Conservation (phyloP, 2,888 invertebrate genomes). For the Hanleya hanleyi region DNA sequence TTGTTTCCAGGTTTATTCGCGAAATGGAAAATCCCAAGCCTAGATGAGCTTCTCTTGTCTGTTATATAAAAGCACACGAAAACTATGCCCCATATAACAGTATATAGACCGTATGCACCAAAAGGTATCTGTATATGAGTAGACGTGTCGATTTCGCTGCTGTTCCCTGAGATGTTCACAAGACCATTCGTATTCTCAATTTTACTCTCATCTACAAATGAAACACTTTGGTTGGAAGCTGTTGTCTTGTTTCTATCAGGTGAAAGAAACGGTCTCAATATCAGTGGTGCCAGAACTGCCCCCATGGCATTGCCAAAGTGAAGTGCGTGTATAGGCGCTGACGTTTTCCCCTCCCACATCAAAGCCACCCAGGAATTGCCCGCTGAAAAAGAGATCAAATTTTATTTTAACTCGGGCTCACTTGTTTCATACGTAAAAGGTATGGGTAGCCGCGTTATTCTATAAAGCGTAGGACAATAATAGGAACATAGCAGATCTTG, state of each 20-base stretch:
- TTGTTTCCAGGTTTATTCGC: too few species aligned
- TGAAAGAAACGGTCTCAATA: constrained; percentile 50
- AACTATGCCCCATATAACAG: background rate
- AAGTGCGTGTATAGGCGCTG: constrained; percentile 52
- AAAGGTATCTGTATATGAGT: background rate
- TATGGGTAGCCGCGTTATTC: too few species aligned
- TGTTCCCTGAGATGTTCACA: background rate
- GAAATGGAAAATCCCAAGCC: background rate
- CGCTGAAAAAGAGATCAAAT: constrained; percentile 39
- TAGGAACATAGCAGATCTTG: too few species aligned
- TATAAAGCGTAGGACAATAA: too few species aligned
- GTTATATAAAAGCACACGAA: background rate
- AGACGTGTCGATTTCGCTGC: background rate
- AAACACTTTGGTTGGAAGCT: background rate
- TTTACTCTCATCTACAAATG: background rate
- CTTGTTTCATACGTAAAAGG: too few species aligned
- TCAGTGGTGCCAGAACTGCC: constrained; percentile 51
- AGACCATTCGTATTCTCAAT: background rate
- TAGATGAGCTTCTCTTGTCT: background rate
- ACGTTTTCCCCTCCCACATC: constrained; percentile 51
- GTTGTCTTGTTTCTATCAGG: background rate
- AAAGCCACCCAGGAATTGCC: constrained; percentile 49
- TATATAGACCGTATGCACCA: background rate
- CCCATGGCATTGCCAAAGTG: constrained; percentile 61
- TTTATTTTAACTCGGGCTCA: too few species aligned